Evolutionary conservation across 2,113 vertebrate species (phyloP).

Genomic region (Leucopsar rothschildi): DNA sequence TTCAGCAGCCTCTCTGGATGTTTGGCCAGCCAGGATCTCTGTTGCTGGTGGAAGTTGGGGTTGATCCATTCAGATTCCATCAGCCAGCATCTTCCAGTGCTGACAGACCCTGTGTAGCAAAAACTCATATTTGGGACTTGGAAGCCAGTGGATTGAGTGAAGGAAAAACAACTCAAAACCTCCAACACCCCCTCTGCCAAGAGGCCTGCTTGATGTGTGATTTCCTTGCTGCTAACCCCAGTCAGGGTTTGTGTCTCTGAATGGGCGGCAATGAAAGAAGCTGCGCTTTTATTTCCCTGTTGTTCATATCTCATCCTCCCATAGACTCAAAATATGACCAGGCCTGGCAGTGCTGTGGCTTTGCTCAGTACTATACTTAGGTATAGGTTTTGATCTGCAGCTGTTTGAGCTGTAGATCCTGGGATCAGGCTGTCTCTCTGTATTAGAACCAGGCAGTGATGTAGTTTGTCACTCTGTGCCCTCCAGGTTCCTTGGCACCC

Average conservation of each 20-base stretch:
- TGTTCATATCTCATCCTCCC: background rate
- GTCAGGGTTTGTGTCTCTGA: background rate
- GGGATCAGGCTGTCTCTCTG: background rate
- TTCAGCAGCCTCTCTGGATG: background rate
- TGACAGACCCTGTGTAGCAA: background rate
- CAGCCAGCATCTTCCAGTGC: background rate
- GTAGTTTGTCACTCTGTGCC: background rate
- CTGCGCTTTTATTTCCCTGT: background rate
- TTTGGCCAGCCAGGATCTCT: background rate
- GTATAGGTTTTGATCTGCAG: background rate
- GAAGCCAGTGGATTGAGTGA: background rate
- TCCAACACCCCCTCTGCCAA: background rate
- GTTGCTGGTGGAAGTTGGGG: background rate
- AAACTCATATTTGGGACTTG: background rate
- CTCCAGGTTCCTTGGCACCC: constrained; percentile 49
- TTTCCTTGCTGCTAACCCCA: background rate
- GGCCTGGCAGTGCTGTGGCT: background rate
- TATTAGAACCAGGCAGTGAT: background rate
- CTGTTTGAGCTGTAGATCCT: background rate
- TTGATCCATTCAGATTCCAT: background rate
- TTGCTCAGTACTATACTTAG: background rate
- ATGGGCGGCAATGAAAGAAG: background rate
- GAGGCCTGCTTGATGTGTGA: background rate
- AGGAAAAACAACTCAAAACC: background rate
- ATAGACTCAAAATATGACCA: background rate